Base-by-base conservation (phyloP, 1,140 invertebrate species). In the Drosophila yakuba region DNA sequence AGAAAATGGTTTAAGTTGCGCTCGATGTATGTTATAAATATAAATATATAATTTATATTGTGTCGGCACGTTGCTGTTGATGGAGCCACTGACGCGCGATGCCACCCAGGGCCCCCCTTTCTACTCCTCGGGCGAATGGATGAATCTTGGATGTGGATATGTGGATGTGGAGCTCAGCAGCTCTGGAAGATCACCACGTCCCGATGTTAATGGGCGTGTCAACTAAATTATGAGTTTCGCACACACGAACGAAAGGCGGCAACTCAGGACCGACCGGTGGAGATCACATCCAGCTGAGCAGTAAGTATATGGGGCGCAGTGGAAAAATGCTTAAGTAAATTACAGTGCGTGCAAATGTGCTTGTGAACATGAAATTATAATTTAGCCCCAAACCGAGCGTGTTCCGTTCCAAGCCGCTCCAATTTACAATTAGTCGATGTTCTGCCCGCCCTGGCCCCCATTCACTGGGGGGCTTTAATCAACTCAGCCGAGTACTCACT, bases 341-440 rank as follows among this genome's bases (percentile, higher is more conserved):
- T 91, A 91, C 89, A 91, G 89, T 91, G 88, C 83, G 84, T 91
- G 88, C 88, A 91, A 91, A 91, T 91, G 84, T 91, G 90, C 84
- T 90, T 91, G 89, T 91, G 89, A 91, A 91, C 89, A 91, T 91
- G 86, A 64, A 90, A 90, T 91, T 91, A 91, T 91, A 55, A 91
- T 78, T 74, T 73, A 54, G 84, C 76, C 76, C 20, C 20, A 20
- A 50, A 72, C 51, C 60, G 60, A 66, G 43, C 57, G 32, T 64
- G 56, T 35, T 51, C 48, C 48, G 48, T 51, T 51, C 48, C 48
- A 32, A 51, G 32, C 63, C 72, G 72, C 83, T 69, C 71, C 83
- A 89, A 83, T 89, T 89, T 83, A 74, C 80, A 89, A 86, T 86
- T 88, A 83, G 78, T 54, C 79, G 51, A 50, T 59, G 82, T 48